phyloP scores from a whole-genome alignment of 2,113 vertebrate genomes.

The Scalopus aquaticus region DNA sequence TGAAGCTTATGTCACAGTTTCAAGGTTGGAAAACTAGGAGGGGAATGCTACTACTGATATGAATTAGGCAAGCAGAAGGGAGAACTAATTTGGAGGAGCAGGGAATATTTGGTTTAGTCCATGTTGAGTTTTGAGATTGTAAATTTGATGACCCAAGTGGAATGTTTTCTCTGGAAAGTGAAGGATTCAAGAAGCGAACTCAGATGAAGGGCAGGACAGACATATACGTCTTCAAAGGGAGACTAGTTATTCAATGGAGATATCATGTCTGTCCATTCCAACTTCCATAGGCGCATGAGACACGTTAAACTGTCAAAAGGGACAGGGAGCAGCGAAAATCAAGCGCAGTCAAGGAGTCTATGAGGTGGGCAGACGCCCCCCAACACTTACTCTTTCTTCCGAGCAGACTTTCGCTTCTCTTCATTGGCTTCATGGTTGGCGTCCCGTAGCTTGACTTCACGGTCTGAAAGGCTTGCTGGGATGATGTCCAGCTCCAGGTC shows the following conservation, averaged over 20 bases:
- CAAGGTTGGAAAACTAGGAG: not conserved
- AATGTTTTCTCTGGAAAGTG: not conserved
- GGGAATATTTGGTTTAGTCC: not conserved
- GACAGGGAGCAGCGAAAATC: not conserved
- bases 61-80: not conserved
- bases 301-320: not conserved
- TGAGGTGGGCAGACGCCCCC: fast-evolving
- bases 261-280: not conserved
- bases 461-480: constrained; percentile 96
- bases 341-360: not conserved
- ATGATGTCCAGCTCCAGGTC: constrained; percentile 97
- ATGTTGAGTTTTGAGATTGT: not conserved
- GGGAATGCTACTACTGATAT: not conserved
- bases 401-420: constrained; percentile 97
- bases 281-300: not conserved
- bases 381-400: constrained; percentile 96
- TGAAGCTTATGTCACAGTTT: not conserved
- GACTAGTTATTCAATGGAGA: not conserved
- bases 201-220: not conserved
- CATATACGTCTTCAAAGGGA: not conserved
- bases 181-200: not conserved
- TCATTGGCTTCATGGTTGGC: constrained; percentile 97
- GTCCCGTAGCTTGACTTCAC: constrained; percentile 95
- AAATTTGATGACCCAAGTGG: not conserved
- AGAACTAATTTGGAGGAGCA: not conserved